These are phyloP conservation scores for Bombus sylvicola DNA, from an alignment of 1,140 invertebrate genomes.

Conservation along the genomic window DNA sequence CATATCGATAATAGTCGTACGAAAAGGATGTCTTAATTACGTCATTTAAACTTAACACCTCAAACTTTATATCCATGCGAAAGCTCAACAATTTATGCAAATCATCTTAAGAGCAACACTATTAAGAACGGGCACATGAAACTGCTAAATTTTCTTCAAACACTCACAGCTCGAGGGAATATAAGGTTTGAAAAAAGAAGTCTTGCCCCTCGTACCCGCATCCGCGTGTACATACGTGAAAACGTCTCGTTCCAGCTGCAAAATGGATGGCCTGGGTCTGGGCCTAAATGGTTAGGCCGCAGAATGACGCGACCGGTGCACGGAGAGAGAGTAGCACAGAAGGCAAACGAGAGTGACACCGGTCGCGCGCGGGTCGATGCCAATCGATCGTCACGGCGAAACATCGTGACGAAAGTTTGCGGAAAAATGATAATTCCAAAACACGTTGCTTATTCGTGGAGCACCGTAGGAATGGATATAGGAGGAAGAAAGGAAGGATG, in stretches of 20 bases:
- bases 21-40: background rate
- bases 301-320: slow-evolving; percentile 8
- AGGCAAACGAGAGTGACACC: slow-evolving; percentile 35
- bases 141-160: background rate
- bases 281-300: background rate
- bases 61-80: background rate
- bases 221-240: background rate
- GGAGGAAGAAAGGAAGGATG: background rate
- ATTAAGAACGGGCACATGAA: background rate
- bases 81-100: background rate
- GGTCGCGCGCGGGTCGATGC: background rate
- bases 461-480: slow-evolving; percentile 48
- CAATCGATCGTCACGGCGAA: slow-evolving; percentile 45
- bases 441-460: slow-evolving; percentile 68
- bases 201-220: background rate
- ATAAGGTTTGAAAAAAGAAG: background rate
- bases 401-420: slow-evolving; percentile 15
- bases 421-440: slow-evolving; percentile 72
- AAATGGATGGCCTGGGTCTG: background rate
- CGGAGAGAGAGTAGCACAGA: background rate
- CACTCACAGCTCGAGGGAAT: background rate
- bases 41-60: background rate
- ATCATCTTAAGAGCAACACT: background rate
- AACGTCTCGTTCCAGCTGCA: background rate
- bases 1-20: background rate